Evolutionary conservation across 2,797 vertebrate genomes (phyloP).

Genomic region (Phoebastria nigripes): DNA sequence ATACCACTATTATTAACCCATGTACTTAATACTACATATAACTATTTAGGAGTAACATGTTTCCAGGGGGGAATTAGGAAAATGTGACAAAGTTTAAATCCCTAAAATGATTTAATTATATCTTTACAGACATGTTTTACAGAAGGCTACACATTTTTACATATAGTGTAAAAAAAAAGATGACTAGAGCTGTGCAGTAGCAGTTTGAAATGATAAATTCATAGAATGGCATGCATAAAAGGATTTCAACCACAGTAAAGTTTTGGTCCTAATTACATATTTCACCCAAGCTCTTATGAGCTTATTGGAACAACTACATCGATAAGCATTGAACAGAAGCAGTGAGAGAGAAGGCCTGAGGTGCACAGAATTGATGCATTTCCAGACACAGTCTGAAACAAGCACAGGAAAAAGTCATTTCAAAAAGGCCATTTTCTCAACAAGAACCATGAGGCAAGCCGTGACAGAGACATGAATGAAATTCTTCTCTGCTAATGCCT

Average conservation of each 20-base stretch:
- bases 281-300: background rate
- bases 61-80: background rate
- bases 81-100: background rate
- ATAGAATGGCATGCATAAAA: background rate
- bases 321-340: background rate
- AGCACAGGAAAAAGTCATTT: background rate
- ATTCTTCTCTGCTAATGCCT: background rate
- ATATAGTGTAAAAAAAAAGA: too few species aligned
- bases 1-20: background rate
- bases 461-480: background rate
- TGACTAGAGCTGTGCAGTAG: background rate
- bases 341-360: background rate
- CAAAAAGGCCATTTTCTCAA: background rate
- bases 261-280: background rate
- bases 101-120: background rate
- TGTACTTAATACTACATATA: background rate
- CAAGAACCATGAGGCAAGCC: background rate
- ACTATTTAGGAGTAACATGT: background rate
- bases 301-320: background rate
- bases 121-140: background rate
- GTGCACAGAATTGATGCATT: background rate
- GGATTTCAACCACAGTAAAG: background rate
- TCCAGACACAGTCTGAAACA: background rate
- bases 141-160: background rate
- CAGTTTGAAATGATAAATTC: background rate